A percentile compares a stretch with the other conserved stretches of the same genome.
These are phyloP conservation scores for Polyploca ridens DNA, from an alignment of 2,888 invertebrate species.

Conservation along the genomic window DNA sequence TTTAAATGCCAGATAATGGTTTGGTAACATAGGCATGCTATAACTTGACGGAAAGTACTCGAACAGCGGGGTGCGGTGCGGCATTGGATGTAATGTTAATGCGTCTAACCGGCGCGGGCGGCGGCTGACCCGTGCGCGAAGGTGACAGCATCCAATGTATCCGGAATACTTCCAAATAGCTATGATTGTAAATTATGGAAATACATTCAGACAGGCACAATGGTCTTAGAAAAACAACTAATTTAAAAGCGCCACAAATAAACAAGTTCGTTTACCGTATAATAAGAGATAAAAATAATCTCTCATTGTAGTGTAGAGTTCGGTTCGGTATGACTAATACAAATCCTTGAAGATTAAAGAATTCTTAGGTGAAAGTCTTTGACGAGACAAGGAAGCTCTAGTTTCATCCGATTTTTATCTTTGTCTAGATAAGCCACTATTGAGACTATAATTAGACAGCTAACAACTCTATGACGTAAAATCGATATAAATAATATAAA, in stretches of 20 bases:
- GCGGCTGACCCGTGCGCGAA: not conserved
- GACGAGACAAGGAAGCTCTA: constrained; percentile 1
- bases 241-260: not conserved
- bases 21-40: not conserved
- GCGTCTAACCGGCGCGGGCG: not conserved
- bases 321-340: constrained; percentile 6
- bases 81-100: constrained; percentile 2
- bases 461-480: constrained; percentile 3
- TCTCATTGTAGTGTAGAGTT: not conserved
- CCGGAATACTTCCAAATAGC: not conserved
- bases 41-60: not conserved
- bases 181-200: not conserved
- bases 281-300: constrained; percentile 4
- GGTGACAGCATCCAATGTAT: too few relatives aligned
- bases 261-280: not conserved
- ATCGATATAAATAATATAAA: not conserved
- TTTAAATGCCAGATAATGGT: not conserved
- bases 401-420: not conserved
- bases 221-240: not conserved
- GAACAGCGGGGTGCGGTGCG: not conserved
- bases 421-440: not conserved
- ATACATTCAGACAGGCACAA: not conserved
- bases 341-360: not conserved
- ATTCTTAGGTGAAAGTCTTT: not conserved
- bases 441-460: not conserved